Percentiles rank a stretch among this genome's conserved stretches.
Conservation (phyloP, 64 coral and sea anemone species). For the Platygyra sinensis region DNA sequence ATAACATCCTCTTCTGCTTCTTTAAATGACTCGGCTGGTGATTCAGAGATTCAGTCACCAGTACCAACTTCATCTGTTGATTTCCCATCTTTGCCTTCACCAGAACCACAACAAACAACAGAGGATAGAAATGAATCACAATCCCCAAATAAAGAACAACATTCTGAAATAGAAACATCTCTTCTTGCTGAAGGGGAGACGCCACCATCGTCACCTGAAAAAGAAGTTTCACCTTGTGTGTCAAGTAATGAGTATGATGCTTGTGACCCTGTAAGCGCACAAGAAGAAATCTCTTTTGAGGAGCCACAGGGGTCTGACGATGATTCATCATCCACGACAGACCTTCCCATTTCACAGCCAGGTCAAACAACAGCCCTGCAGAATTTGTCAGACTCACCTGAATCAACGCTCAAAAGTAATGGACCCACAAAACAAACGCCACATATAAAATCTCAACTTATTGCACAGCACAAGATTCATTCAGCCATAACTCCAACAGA, state of each 20-base stretch:
- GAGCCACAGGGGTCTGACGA: conserved; percentile 28
- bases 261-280: neutral
- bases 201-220: neutral
- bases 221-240: neutral
- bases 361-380: conserved; percentile 45
- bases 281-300: conserved; percentile 1
- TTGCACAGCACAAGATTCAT: conserved; percentile 75
- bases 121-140: conserved; percentile 6
- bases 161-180: conserved; percentile 17
- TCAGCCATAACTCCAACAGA: conserved; percentile 70
- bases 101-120: conserved; percentile 10
- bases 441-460: conserved; percentile 82
- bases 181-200: conserved; percentile 17
- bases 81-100: conserved; percentile 28
- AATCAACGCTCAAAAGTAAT: conserved; percentile 38
- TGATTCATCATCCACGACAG: neutral
- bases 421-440: conserved; percentile 72
- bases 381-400: conserved; percentile 64
- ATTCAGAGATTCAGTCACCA: conserved; percentile 45
- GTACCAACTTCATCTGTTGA: conserved; percentile 44
- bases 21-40: conserved; percentile 63
- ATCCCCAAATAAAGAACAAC: neutral
- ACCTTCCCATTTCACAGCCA: neutral
- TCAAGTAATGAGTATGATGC: neutral
- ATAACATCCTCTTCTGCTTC: conserved; percentile 74